Percentiles rank a stretch among this genome's conserved stretches.
Conservation (phyloP, 2,888 invertebrate genomes). For the Bombyx huttoni region DNA sequence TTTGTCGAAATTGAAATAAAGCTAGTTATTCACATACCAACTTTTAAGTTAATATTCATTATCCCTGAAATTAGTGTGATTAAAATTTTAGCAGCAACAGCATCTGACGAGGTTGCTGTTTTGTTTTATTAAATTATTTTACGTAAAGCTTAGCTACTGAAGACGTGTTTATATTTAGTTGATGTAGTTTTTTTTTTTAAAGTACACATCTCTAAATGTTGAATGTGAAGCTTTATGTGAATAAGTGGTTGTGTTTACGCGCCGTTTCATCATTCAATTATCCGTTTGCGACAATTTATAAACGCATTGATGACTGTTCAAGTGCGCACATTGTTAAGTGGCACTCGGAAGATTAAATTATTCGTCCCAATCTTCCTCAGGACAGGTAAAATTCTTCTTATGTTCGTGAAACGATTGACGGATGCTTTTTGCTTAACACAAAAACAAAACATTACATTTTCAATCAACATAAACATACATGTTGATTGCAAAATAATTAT, state of each 20-base stretch:
- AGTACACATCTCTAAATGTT: background rate
- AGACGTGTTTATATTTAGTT: no score
- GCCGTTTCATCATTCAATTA: slow-evolving; percentile 22
- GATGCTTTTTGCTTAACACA: background rate
- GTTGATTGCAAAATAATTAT: background rate
- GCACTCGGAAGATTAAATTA: slow-evolving; percentile 12
- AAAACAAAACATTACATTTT: background rate
- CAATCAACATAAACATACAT: background rate
- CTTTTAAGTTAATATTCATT: background rate
- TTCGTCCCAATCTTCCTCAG: background rate
- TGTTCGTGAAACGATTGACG: background rate
- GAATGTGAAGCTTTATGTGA: background rate
- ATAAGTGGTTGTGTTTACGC: background rate
- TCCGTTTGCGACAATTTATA: slow-evolving; percentile 23
- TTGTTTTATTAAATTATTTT: no score
- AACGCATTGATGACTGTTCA: slow-evolving; percentile 17
- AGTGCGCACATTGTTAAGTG: slow-evolving; percentile 21
- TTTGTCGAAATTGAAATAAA: slow-evolving; percentile 7
- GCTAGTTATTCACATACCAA: slow-evolving; percentile 3
- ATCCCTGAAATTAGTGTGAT: no score
- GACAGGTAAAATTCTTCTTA: background rate
- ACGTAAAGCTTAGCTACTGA: no score
- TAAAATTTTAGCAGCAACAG: no score
- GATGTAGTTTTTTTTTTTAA: background rate
- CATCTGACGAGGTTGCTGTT: no score